phyloP scores from a whole-genome alignment of 2,113 vertebrate species.

The Psephotus haematonotus region DNA sequence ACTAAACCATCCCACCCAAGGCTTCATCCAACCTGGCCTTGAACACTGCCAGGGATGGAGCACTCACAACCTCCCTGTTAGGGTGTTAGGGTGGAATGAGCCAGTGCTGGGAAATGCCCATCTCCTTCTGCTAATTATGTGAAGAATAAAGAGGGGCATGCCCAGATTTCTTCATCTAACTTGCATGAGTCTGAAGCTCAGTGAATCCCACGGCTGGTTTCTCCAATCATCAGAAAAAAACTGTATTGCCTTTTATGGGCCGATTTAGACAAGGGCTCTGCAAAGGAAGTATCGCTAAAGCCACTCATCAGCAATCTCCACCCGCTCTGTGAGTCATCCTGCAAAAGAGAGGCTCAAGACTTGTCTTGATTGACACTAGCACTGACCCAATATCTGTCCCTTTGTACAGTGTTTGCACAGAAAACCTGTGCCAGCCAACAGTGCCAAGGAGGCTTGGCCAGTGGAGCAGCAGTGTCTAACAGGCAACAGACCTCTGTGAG shows the following conservation, averaged over 20 bases:
- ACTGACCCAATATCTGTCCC: not conserved
- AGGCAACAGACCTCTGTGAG: not conserved
- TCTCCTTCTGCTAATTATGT: not conserved
- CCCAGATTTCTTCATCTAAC: not conserved
- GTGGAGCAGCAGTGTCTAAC: accelerated
- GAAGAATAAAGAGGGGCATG: not conserved
- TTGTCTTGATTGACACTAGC: not conserved
- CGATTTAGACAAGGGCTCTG: not conserved
- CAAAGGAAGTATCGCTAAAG: not conserved
- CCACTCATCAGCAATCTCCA: not conserved
- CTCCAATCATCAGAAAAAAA: not conserved
- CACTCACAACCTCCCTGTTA: too few relatives aligned
- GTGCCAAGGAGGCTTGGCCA: accelerated
- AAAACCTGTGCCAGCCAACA: accelerated
- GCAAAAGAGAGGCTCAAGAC: not conserved
- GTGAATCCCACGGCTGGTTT: not conserved
- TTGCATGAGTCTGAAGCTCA: not conserved
- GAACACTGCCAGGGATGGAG: too few relatives aligned
- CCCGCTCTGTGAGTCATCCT: not conserved
- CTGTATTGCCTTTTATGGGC: not conserved
- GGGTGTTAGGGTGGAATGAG: not conserved
- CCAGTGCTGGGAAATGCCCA: not conserved
- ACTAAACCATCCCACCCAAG: too few relatives aligned
- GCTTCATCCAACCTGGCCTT: too few relatives aligned
- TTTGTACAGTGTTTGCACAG: not conserved